Evolutionary conservation across 2,113 vertebrate species (phyloP), one percentile per base, ranked within the genome.

Genomic region (Ammodytes marinus): DNA sequence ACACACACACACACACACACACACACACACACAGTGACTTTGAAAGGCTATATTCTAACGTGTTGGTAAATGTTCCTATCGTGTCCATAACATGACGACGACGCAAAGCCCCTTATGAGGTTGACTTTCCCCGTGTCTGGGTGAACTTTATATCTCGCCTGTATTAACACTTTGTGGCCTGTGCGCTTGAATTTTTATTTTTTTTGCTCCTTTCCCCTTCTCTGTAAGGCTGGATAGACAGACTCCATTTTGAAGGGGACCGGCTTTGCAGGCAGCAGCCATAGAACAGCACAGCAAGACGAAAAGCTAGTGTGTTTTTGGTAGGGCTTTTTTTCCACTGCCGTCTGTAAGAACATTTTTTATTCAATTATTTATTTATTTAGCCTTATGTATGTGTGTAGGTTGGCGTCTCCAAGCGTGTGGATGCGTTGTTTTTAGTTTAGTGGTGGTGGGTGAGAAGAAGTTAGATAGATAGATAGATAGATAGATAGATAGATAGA

Each of bases 181-280:
- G 27, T 27, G 27, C 27, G 94, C 85, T 80, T 81, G n/a, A n/a
- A n/a, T 76, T 58, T 64, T 75, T 80, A 49, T 74, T 77, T 54
- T 82, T 55, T 47, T 49, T 46, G 53, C 75, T 82, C 71, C 69
- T 77, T 86, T 27, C 27, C 27, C 27, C 27, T 27, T 1, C 27
- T 27, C 27, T 27, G 27, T 79, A 64, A 86, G 83, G 79, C 85
- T 88, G 89, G 82, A 91, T 27, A 27, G 27, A 27, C 27, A 90
- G 95, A 95, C 95, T 96, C 95, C 95, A 96, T 96, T 95, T 96
- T 96, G 95, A 94, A 91, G 89, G 27, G 83, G 90, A 85, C 80
- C 86, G 86, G 91, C 84, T 86, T 80, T 83, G 86, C 88, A 85
- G 86, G 74, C 82, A 84, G 68, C 86, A 72, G 60, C 58, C 61